Base-by-base conservation (phyloP, 2,888 invertebrate species). In the Pollenia amentaria region DNA sequence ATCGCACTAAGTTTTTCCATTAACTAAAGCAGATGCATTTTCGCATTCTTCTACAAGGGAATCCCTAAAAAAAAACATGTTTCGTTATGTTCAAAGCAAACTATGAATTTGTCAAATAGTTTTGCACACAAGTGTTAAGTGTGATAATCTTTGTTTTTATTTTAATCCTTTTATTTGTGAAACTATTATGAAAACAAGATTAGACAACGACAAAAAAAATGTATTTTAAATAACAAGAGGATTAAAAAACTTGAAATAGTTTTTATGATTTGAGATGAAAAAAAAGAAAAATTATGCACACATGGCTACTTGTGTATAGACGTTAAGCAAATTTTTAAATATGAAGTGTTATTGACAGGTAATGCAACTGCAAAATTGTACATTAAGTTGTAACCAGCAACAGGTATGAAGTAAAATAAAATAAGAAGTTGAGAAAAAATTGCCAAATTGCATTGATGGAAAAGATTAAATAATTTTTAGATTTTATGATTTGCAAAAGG, bases 131-230 rank as follows among this genome's bases (percentile, higher is more conserved):
- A 12, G 12, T 48, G 46, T 46, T 46, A 51, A 53, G 42, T 72
- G 53, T 64, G 1, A 72, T 72, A 42, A 53, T 42, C 3, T 53
- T 6, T 16, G 21, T 18, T 42, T 44, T 40, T 7, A 53, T 80
- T 70, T 53, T 72, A 70, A 62, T 80, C 72, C 72, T 72, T 80
- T 62, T 72, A 64, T 40, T 46, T 72, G 48, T 78, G 38, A 60
- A 60, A 69, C n/a, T 42, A 38, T 79, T 72, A 53, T 64, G 29
- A 42, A 79, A 80, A 62, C 65, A 60, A 67, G 55, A 75, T 51
- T 67, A 38, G 12, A 42, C 60, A 70, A 18, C 46, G 21, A 67
- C 42, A 51, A 60, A 53, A 65, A 73, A 48, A 38, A 38, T 12
- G 14, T 18, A 76, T 44, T 48, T 53, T 40, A 60, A 80, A 57